Base-by-base conservation (phyloP, 2,797 vertebrate genomes). In the Anisognathus igniventris region DNA sequence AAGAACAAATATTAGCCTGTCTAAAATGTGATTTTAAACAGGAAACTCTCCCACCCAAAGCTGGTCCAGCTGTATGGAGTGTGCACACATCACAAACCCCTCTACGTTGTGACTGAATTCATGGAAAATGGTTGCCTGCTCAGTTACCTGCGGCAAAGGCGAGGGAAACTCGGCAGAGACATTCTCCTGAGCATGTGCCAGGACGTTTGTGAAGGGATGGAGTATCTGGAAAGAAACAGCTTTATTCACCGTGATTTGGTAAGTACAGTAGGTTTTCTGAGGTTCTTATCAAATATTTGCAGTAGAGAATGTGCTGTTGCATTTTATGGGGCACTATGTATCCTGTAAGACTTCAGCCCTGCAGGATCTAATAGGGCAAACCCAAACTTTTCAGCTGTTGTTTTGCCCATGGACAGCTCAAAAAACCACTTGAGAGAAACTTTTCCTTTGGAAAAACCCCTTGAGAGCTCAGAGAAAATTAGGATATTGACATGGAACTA, bases 161-260 rank as follows among this genome's bases (percentile, higher is more conserved):
- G 70, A 30, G 94, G 97, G 17, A 70, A 44, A 2, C 90, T 98
- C 1, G 2, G 18, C 14, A 97, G 86, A 50, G 94, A 94, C 0
- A 4, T 92, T 84, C 97, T 99, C 14, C 86, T 99, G 84, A 97
- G 97, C 54, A 96, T 98, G 96, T 98, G 98, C 71, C 98, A 98
- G 96, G 98, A 99, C 17, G 70, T 98, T 11, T 99, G 99, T 0
- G 98, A 98, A 95, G 99, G 98, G 9, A 99, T 99, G 99, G 98
- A 97, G 44, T 98, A 99, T 79, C 97, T 99, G 95, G 99, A 99
- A 95, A 93, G 39, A 8, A 98, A 97, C 30, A 90, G 80, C 39
- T 99, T 98, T 92, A 98, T 99, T 83, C 99, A 99, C 86, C 97
- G 98, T 94, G 99, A 99, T 96, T 97, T 99, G 97, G 98, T 99